Conservation (phyloP, 2,113 vertebrate genomes). For the Malurus alboscapulatus region DNA sequence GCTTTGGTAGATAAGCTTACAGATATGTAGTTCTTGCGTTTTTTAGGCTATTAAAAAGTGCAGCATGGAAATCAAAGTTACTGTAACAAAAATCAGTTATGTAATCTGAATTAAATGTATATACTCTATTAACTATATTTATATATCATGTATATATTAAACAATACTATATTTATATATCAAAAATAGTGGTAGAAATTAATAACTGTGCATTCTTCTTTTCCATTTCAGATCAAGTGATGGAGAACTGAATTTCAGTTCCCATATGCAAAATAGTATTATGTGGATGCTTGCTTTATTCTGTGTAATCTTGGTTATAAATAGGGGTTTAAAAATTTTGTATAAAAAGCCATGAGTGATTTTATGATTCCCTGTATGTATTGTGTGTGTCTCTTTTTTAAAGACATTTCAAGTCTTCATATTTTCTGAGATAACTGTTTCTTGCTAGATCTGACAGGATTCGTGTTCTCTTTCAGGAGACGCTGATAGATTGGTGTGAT, state of each 20-base stretch:
- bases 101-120: background rate
- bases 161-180: background rate
- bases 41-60: background rate
- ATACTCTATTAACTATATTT: background rate
- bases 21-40: background rate
- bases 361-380: background rate
- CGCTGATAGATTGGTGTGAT: constrained; percentile 96
- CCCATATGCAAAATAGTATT: background rate
- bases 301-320: background rate
- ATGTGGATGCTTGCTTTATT: background rate
- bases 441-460: constrained; percentile 40
- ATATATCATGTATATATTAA: background rate
- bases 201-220: background rate
- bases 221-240: background rate
- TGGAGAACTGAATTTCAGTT: constrained; percentile 16
- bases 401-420: background rate
- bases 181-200: background rate
- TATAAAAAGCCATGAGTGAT: background rate
- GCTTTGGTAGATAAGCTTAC: background rate
- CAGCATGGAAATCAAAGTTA: background rate
- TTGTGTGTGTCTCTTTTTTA: background rate
- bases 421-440: background rate
- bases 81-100: background rate
- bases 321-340: background rate
- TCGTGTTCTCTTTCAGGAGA: constrained; percentile 82